A percentile compares a stretch with the other conserved stretches of the same genome.
These are phyloP conservation scores for Adoxophyes honmai DNA, from an alignment of 1,140 invertebrate species.

Conservation along the genomic window DNA sequence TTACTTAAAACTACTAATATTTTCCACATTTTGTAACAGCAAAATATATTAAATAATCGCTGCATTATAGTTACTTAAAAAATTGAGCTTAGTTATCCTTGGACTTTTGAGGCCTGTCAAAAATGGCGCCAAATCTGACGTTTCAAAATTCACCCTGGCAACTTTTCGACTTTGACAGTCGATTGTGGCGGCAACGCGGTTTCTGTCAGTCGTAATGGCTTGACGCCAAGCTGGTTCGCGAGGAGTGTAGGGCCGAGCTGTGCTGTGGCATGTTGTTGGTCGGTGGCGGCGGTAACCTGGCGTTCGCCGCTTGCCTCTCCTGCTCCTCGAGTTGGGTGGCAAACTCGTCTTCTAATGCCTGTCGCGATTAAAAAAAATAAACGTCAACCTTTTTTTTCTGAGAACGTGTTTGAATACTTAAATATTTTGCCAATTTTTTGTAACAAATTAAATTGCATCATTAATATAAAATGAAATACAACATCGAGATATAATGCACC, in stretches of 20 bases:
- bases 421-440: too few species aligned
- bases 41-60: too few species aligned
- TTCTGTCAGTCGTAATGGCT: conserved; percentile 66
- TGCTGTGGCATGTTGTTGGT: conserved; percentile 58
- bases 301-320: conserved; percentile 69
- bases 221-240: conserved; percentile 64
- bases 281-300: conserved; percentile 40
- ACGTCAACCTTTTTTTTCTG: too few species aligned
- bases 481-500: too few species aligned
- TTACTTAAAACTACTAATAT: too few species aligned
- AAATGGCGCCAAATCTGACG: not conserved
- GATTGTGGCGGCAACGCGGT: not conserved
- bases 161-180: not conserved
- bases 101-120: not conserved
- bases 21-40: too few species aligned
- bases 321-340: conserved; percentile 81
- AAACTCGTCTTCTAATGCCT: conserved; percentile 85
- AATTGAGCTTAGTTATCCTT: not conserved
- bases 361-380: conserved; percentile 8
- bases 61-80: too few species aligned
- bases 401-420: too few species aligned
- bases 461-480: too few species aligned
- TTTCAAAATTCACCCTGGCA: not conserved
- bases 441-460: too few species aligned
- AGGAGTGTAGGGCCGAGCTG: conserved; percentile 61